Evolutionary conservation across 1,140 invertebrate species (phyloP).

Genomic region (Trinorchestia longiramus): DNA sequence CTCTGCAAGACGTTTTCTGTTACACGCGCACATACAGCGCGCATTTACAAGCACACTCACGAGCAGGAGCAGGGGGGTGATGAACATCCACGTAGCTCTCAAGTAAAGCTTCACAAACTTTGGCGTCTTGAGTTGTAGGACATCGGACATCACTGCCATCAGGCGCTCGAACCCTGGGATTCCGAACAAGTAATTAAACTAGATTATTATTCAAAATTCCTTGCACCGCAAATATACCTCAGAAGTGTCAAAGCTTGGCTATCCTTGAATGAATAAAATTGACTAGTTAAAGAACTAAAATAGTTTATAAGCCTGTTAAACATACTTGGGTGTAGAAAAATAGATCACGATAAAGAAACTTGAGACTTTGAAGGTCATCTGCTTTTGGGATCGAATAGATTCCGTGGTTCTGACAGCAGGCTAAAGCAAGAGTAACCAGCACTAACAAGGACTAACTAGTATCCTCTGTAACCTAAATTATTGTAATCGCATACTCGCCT

Average conservation of each 20-base stretch:
- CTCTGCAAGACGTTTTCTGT: too few relatives aligned
- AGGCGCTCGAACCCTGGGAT: background rate
- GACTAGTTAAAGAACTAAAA: background rate
- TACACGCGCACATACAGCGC: too few relatives aligned
- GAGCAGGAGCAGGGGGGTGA: background rate
- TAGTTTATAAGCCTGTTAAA: background rate
- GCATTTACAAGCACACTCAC: background rate
- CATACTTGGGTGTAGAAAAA: background rate
- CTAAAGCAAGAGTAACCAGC: too few relatives aligned
- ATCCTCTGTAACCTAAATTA: too few relatives aligned
- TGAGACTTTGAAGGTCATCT: background rate
- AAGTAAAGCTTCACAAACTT: background rate
- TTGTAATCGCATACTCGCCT: too few relatives aligned
- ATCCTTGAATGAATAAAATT: background rate
- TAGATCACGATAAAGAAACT: background rate
- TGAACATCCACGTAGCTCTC: background rate
- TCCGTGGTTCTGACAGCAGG: too few relatives aligned
- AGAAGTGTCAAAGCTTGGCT: background rate
- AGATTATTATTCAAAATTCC: background rate
- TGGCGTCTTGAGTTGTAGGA: background rate
- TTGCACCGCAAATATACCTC: background rate
- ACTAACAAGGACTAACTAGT: too few relatives aligned
- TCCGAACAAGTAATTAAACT: background rate
- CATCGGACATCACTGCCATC: background rate
- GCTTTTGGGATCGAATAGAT: background rate